These are phyloP conservation scores for Pteruthius melanotis DNA, from an alignment of 2,113 vertebrate species.

Conservation along the genomic window DNA sequence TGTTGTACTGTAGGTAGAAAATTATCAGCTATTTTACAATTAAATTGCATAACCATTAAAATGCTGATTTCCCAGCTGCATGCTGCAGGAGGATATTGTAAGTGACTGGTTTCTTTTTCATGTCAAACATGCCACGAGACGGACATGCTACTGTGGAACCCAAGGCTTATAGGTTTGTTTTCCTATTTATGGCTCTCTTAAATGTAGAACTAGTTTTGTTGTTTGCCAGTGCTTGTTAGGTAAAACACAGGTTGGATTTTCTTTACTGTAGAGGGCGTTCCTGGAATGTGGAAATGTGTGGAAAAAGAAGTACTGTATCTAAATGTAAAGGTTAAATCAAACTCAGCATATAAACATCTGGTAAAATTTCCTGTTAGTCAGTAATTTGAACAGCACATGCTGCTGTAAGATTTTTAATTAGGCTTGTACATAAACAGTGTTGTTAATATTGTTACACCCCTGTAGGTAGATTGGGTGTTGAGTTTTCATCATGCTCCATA, in stretches of 20 bases:
- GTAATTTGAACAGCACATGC: neutral
- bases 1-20: neutral
- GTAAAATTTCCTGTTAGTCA: neutral
- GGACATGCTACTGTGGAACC: neutral
- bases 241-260: neutral
- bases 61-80: neutral
- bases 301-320: neutral
- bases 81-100: neutral
- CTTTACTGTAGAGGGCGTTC: neutral
- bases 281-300: too few species aligned
- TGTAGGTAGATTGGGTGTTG: neutral
- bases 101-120: neutral
- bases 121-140: neutral
- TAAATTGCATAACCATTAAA: neutral
- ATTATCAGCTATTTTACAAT: neutral
- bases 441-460: neutral
- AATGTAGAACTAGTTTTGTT: neutral
- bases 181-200: neutral
- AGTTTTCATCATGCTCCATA: neutral
- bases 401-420: neutral
- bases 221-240: neutral
- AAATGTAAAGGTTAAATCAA: neutral
- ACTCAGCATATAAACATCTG: neutral
- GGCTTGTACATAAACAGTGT: neutral
- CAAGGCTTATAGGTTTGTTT: neutral